A percentile compares a stretch with the other conserved stretches of the same genome.
phyloP scores from a whole-genome alignment of 92 coral and sea anemone species.

The Nematostella vectensis region DNA sequence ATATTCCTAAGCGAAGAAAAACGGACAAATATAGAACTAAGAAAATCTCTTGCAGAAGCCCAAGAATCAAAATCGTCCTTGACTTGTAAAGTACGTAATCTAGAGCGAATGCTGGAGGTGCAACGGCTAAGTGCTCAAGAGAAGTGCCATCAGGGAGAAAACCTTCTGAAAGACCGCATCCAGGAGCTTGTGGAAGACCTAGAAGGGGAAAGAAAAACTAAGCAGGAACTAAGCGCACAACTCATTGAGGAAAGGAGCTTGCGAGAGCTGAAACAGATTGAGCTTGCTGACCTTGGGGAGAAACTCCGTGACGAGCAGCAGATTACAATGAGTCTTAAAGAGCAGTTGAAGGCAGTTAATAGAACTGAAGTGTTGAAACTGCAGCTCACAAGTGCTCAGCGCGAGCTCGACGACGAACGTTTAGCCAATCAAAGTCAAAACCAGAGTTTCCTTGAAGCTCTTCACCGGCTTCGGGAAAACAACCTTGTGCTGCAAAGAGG shows the following conservation, averaged over 20 bases:
- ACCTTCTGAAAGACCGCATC: slow-evolving; percentile 17
- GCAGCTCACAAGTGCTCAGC: slow-evolving; percentile 13
- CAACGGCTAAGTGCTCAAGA: slow-evolving; percentile 10
- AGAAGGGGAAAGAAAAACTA: slow-evolving; percentile 26
- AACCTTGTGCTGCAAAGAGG: slow-evolving; percentile 16
- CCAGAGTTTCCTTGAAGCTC: slow-evolving; percentile 14
- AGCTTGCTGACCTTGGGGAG: slow-evolving; percentile 20
- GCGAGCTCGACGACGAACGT: slow-evolving; percentile 30
- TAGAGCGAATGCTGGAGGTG: slow-evolving; percentile 23
- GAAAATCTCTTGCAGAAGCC: slow-evolving; percentile 8
- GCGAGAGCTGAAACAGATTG: slow-evolving; percentile 21
- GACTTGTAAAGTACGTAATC: slow-evolving; percentile 2
- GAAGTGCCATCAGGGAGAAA: slow-evolving; percentile 12
- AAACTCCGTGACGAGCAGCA: slow-evolving; percentile 21
- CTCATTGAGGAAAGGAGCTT: slow-evolving; percentile 26
- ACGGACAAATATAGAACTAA: slow-evolving; percentile 15
- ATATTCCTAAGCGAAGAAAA: slow-evolving; percentile 26
- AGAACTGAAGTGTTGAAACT: background rate
- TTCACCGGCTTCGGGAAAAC: slow-evolving; percentile 22
- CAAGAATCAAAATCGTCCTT: slow-evolving; percentile 15
- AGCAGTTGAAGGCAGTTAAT: slow-evolving; percentile 6
- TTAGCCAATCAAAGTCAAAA: slow-evolving; percentile 16
- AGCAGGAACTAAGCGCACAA: slow-evolving; percentile 29
- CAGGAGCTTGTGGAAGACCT: slow-evolving; percentile 33
- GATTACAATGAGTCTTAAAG: slow-evolving; percentile 7